Base-by-base conservation (phyloP, 2,797 vertebrate species). In the Schizothorax lantsangensis region DNA sequence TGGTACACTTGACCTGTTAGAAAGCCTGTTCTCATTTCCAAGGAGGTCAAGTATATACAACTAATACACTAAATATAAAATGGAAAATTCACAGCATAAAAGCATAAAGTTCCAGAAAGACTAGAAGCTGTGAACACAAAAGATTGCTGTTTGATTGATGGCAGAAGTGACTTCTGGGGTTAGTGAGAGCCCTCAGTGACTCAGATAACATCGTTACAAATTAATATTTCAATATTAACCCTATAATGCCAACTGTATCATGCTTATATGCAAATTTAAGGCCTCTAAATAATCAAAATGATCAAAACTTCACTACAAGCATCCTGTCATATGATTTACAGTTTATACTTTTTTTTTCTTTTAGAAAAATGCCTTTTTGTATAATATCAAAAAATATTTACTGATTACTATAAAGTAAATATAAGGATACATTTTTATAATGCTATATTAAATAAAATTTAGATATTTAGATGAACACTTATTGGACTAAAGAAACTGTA, bases 11-110 rank as follows among this genome's bases (percentile, higher is more conserved):
- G 23, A 74, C 54, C 69, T 47, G 54, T 62, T 59, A 30, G 26
- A 84, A 84, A 84, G 45, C 19, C n/a, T 33, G 2, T 38, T 38
- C 33, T 75, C 14, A 11, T 45, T 74, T 74, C 62, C 26, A 74
- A 36, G 68, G 33, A 47, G 40, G 2, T 77, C 57, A 75, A 23
- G 43, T 62, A 45, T 62, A 36, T 54, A 17, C 19, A 21, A 49
- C 4, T 30, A 30, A 30, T 30, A 30, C 30, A 30, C 30, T 14
- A 15, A 49, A 23, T n/a, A 59, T 59, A 33, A 33, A 52, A 45
- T 68, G 26, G 19, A 47, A 75, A 36, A 84, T 64, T 36, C 10
- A 59, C 4, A 45, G 36, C 6, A 57, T 47, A 49, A 30, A 74
- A 49, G 73, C 8, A 21, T 30, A 33, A 17, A 11, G 11, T 83